Percentiles rank a stretch among this genome's conserved stretches.
These are phyloP conservation scores for Archips crataeganus DNA, from an alignment of 2,888 invertebrate species.

Conservation along the genomic window DNA sequence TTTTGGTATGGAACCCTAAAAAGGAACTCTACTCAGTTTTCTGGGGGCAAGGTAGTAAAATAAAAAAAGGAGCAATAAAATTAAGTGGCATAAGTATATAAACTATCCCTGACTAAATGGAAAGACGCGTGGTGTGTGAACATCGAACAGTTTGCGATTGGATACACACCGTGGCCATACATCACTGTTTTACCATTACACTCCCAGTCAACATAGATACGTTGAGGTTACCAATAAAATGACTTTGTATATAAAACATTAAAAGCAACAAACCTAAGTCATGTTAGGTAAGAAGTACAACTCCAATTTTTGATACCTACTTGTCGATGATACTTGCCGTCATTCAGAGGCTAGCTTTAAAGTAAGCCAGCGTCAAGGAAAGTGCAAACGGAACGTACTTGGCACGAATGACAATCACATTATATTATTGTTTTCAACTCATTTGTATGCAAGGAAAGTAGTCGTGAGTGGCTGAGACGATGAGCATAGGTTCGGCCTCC, in stretches of 20 bases:
- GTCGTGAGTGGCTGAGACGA: conserved; percentile 49
- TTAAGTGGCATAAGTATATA: no score
- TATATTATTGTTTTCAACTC: conserved; percentile 56
- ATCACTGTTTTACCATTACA: no score
- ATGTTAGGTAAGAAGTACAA: no score
- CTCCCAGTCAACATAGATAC: no score
- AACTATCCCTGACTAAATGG: not conserved
- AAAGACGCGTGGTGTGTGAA: not conserved
- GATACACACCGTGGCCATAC: no score
- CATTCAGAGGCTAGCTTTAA: conserved; percentile 15
- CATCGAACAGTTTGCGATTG: no score
- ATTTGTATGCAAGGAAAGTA: conserved; percentile 65
- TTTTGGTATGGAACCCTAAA: conserved; percentile 5
- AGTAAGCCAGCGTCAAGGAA: conserved; percentile 50
- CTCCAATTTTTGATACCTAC: not conserved
- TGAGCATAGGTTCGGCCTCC: not conserved
- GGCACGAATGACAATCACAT: conserved; percentile 54
- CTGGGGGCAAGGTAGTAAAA: not conserved
- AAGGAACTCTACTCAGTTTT: not conserved
- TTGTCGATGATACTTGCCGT: not conserved
- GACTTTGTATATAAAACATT: no score
- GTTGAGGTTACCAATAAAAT: no score
- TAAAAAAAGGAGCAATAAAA: not conserved
- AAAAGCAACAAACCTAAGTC: no score
- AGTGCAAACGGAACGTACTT: conserved; percentile 44